phyloP scores from a whole-genome alignment of 2,888 invertebrate genomes.

The Chromoteleia sp. region DNA sequence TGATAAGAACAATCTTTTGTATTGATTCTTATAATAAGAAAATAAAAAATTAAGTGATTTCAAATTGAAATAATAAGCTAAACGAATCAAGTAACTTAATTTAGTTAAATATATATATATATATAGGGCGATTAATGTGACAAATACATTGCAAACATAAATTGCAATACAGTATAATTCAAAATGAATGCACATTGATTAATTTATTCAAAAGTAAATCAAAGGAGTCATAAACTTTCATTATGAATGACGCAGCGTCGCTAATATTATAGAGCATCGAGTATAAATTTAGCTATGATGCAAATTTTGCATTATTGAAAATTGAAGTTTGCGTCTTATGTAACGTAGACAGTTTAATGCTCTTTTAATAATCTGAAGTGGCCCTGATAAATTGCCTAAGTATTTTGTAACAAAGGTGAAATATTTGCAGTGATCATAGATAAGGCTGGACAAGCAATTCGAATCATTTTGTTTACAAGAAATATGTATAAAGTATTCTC shows the following conservation, averaged over 20 bases:
- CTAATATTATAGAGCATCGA: slow-evolving; percentile 10
- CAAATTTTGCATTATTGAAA: slow-evolving; percentile 40
- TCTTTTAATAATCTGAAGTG: slow-evolving; percentile 40
- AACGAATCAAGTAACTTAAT: too few relatives aligned
- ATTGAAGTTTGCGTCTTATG: slow-evolving; percentile 24
- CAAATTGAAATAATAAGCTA: too few relatives aligned
- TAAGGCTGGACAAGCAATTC: slow-evolving; percentile 27
- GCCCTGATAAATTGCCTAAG: slow-evolving; percentile 11
- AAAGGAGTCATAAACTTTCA: slow-evolving; percentile 6
- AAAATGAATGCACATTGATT: too few relatives aligned
- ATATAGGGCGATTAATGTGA: too few relatives aligned
- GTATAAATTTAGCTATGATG: slow-evolving; percentile 46
- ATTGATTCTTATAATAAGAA: too few relatives aligned
- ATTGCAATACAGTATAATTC: too few relatives aligned
- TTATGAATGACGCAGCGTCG: slow-evolving; percentile 13
- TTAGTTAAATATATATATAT: too few relatives aligned
- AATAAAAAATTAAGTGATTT: too few relatives aligned
- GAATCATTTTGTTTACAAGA: slow-evolving; percentile 20
- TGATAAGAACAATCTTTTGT: too few relatives aligned
- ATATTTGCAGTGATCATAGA: slow-evolving; percentile 15
- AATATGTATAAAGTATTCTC: slow-evolving; percentile 11
- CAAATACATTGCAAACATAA: too few relatives aligned
- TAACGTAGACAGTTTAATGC: slow-evolving; percentile 41
- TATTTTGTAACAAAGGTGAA: slow-evolving; percentile 35
- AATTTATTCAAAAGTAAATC: neutral